Base-by-base conservation (phyloP, 64 coral and sea anemone species). In the Pocillopora verrucosa region DNA sequence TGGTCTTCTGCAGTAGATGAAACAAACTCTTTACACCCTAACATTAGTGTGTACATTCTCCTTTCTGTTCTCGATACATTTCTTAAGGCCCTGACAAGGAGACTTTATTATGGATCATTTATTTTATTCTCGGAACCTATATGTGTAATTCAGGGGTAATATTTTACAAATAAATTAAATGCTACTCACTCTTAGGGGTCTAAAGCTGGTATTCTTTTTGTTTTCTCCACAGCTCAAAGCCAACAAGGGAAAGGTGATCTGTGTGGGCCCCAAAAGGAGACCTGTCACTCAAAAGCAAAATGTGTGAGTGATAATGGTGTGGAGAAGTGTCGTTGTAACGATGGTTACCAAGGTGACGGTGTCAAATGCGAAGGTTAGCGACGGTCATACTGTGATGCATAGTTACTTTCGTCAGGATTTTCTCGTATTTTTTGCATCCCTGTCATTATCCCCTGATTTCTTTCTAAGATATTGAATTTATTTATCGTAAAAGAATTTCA, bases 311-410 rank as follows among this genome's bases (percentile, higher is more conserved):
- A 87, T n/a, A 62, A 79, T 41, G 91, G 82, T 76, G 59, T 60
- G 0, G 15, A 93, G 35, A 81, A 93, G 16, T 96, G 94, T 81
- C 91, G 91, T 10, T 96, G 94, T 76, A 65, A 86, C 11, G 38
- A 74, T 30, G 94, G 94, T 74, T 96, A 93, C 83, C 76, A 89
- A 62, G 94, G 94, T 72, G 91, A 96, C 16, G 94, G 91, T 10
- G 90, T 61, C 45, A 61, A 90, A 11, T 96, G 94, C 26, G 64
- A 90, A 61, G 88, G 94, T 90, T 64, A 16, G 58, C 36, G 3
- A 22, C 30, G 30, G 30, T 30, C 30, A 30, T 30, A 30, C 70
- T 25, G 41, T 51, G 41, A 51, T 51, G 7, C 41, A 51, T 51
- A 51, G 41, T 51, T 3, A 3, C 41, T 51, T 51, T 51, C 41